Evolutionary conservation across 2,797 vertebrate species (phyloP).

Genomic region (Ammospiza maritima): DNA sequence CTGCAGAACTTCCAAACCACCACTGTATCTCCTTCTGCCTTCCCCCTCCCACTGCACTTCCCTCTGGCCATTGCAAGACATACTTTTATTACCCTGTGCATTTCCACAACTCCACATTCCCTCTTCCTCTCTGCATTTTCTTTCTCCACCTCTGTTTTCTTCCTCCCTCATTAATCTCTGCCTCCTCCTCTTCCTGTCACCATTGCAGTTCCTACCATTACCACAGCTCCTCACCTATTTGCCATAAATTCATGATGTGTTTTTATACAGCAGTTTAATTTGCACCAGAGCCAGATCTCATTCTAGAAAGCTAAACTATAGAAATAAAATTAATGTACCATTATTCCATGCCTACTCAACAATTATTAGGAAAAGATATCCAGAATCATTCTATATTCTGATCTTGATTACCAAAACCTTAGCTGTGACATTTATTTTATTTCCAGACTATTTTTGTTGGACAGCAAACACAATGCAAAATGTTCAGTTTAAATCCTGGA

Average conservation of each 20-base stretch:
- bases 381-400: background rate
- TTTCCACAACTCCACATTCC: background rate
- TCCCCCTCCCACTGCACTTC: background rate
- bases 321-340: background rate
- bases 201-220: background rate
- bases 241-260: too few relatives aligned
- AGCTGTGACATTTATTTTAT: background rate
- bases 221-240: background rate
- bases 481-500: slow-evolving; percentile 84
- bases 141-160: background rate
- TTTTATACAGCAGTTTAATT: background rate
- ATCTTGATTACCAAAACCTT: background rate
- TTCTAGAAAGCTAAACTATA: background rate
- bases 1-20: background rate
- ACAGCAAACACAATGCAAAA: slow-evolving; percentile 84
- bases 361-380: background rate
- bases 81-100: background rate
- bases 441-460: slow-evolving; percentile 83
- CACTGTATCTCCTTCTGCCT: background rate
- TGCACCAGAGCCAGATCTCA: background rate
- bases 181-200: background rate
- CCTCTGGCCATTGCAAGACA: background rate
- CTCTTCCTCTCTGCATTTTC: background rate
- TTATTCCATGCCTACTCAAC: background rate
- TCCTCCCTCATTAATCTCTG: background rate